phyloP scores from a whole-genome alignment of 2,797 vertebrate genomes.

The Peromyscus attwateri region DNA sequence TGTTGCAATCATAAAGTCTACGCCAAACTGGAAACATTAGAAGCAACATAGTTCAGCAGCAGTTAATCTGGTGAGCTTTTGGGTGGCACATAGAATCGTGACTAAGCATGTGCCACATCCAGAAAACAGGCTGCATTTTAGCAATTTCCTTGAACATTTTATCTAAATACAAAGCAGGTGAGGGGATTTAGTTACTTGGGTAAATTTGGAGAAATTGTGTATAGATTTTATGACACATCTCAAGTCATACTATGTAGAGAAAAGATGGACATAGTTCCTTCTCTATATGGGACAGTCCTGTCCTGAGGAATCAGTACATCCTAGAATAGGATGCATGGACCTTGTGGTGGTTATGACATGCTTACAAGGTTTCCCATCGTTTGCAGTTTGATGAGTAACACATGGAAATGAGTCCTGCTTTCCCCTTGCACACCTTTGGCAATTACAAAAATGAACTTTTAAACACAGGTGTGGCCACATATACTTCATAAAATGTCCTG shows the following conservation, averaged over 20 bases:
- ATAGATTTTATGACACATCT: neutral
- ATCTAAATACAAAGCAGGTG: neutral
- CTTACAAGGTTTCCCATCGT: neutral
- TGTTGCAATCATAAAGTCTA: neutral
- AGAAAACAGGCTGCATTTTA: constrained; percentile 28
- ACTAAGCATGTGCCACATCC: neutral
- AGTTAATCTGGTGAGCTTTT: constrained; percentile 28
- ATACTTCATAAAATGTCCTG: neutral
- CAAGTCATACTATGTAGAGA: neutral
- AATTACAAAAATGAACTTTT: neutral
- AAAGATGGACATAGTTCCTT: neutral
- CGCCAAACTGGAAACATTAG: neutral
- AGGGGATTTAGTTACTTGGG: constrained; percentile 30
- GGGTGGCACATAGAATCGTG: neutral
- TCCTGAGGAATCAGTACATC: neutral
- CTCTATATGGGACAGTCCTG: neutral
- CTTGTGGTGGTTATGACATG: neutral
- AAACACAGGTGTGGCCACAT: neutral
- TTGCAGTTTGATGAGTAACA: constrained; percentile 1
- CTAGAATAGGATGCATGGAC: neutral
- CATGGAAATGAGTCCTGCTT: neutral
- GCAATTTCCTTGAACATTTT: constrained; percentile 5
- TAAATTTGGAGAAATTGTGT: neutral
- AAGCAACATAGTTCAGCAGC: neutral
- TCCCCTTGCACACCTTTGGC: neutral